Evolutionary conservation across 2,888 invertebrate species (phyloP).

Genomic region (Tenthredo scrophulariae): DNA sequence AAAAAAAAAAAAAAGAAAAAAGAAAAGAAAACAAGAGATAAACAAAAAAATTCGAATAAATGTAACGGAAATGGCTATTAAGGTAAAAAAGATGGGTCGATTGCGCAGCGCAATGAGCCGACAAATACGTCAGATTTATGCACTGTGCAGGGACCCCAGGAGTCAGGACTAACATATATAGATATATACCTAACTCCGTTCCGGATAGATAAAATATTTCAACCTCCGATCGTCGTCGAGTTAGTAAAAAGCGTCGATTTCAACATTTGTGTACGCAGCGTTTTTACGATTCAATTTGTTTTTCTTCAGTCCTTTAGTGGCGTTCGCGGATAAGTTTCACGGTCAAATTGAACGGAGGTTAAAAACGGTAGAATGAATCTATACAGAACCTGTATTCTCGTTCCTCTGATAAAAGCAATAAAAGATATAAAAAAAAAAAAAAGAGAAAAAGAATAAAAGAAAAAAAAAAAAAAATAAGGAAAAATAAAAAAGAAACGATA

Average conservation of each 20-base stretch:
- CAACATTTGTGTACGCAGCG: background rate
- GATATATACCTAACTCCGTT: background rate
- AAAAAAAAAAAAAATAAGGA: background rate
- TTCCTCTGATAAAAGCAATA: background rate
- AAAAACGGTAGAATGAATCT: background rate
- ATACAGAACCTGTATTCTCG: background rate
- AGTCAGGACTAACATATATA: background rate
- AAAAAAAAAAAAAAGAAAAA: background rate
- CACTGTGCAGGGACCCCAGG: background rate
- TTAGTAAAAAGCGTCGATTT: background rate
- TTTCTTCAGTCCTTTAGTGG: background rate
- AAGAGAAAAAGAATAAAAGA: background rate
- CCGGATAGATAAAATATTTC: conserved; percentile 15
- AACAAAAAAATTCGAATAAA: background rate
- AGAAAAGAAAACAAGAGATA: background rate
- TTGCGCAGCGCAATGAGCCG: background rate
- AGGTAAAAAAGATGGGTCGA: background rate
- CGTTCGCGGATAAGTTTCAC: conserved; percentile 3
- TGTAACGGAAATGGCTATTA: background rate
- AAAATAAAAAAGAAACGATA: background rate
- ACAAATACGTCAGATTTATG: conserved; percentile 6
- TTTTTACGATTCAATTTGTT: background rate
- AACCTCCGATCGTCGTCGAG: background rate
- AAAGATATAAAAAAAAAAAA: background rate
- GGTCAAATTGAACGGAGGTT: background rate